These are phyloP conservation scores for Macrophya alboannulata DNA, from an alignment of 2,888 invertebrate genomes.

Conservation along the genomic window DNA sequence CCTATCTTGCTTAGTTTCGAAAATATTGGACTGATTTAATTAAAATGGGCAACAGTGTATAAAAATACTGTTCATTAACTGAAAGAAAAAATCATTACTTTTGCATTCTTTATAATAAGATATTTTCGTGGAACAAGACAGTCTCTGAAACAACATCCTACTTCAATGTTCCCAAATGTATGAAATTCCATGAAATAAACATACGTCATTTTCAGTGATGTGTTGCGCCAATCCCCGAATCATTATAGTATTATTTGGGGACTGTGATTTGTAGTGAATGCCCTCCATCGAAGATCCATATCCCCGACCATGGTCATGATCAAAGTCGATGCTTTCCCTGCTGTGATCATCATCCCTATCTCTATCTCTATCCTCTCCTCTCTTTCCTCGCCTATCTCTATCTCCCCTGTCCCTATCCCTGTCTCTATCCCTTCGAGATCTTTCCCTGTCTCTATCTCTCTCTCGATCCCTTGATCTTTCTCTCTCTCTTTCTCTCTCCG, in stretches of 20 bases:
- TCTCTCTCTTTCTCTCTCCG: slow-evolving; percentile 71
- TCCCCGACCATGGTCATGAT: slow-evolving; percentile 75
- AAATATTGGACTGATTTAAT: too few relatives aligned
- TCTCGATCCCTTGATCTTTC: slow-evolving; percentile 69
- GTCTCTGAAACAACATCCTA: background rate
- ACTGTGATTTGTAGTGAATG: slow-evolving; percentile 82
- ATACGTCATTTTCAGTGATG: slow-evolving; percentile 89
- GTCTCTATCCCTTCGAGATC: slow-evolving; percentile 66
- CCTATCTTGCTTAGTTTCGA: too few relatives aligned
- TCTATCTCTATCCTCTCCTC: slow-evolving; percentile 68
- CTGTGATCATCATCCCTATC: slow-evolving; percentile 77
- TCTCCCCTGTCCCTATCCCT: slow-evolving; percentile 71
- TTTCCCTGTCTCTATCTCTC: slow-evolving; percentile 67
- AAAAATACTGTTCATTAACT: too few relatives aligned
- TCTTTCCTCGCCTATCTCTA: slow-evolving; percentile 66
- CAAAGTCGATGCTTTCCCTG: slow-evolving; percentile 76
- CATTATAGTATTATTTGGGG: slow-evolving; percentile 88
- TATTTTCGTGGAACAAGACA: background rate
- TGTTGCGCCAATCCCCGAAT: slow-evolving; percentile 89
- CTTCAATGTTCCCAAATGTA: background rate
- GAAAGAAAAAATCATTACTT: too few relatives aligned
- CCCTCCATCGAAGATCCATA: slow-evolving; percentile 78
- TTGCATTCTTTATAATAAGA: too few relatives aligned
- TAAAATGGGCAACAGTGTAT: too few relatives aligned
- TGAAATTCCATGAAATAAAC: slow-evolving; percentile 66